A percentile compares a stretch with the other conserved stretches of the same genome.
These are phyloP conservation scores for Archegozetes longisetosus DNA, from an alignment of 1,140 invertebrate species.

Conservation along the genomic window DNA sequence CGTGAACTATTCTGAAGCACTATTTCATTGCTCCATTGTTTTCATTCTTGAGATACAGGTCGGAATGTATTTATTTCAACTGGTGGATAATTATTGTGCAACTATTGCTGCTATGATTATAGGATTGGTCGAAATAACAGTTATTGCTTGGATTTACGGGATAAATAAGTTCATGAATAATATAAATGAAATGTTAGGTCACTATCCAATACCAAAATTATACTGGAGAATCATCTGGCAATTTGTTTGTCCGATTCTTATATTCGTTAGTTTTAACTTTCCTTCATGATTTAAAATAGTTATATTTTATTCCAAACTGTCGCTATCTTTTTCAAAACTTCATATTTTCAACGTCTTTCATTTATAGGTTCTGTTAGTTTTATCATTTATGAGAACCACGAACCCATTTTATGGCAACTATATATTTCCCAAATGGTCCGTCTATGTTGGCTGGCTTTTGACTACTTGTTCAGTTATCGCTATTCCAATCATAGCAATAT, in stretches of 20 bases:
- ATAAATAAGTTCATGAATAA: conserved; percentile 44
- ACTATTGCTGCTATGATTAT: conserved; percentile 80
- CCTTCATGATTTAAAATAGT: not conserved
- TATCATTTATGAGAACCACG: not conserved
- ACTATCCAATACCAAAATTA: conserved; percentile 36
- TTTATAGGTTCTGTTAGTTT: not conserved
- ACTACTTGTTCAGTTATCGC: conserved; percentile 39
- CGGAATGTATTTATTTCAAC: conserved; percentile 98
- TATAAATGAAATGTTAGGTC: conserved; percentile 44
- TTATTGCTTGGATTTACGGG: conserved; percentile 33
- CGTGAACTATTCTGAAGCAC: not conserved
- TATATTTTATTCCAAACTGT: too few species aligned
- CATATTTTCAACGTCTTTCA: not conserved
- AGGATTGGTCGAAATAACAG: conserved; percentile 28
- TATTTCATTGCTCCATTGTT: not conserved
- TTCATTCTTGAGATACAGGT: conserved; percentile 43
- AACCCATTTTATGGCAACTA: conserved; percentile 30
- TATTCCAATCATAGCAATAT: conserved; percentile 41
- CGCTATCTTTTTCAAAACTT: too few species aligned
- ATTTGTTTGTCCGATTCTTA: conserved; percentile 51
- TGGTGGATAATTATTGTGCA: conserved; percentile 93
- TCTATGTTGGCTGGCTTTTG: conserved; percentile 41
- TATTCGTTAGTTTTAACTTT: conserved; percentile 35
- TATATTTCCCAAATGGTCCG: conserved; percentile 42
- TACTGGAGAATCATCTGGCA: conserved; percentile 66